Base-by-base conservation (phyloP, 2,888 invertebrate species). In the Caenorhabditis sinica region DNA sequence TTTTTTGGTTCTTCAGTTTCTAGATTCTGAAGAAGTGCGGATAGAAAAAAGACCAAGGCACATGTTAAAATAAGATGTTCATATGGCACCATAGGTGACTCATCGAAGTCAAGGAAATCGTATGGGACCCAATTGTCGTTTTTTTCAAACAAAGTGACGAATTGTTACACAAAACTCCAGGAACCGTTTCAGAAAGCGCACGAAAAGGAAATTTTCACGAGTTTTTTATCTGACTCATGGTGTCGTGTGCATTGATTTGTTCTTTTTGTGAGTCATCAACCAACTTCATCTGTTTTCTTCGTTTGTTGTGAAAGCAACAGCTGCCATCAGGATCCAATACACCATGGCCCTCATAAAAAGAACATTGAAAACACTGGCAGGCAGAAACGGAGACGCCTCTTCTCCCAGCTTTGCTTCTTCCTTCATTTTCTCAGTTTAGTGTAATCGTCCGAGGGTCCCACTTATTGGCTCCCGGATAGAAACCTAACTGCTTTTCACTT, bases 311-410 rank as follows among this genome's bases (percentile, higher is more conserved):
- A 61, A 43, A 51, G 61, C 56, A 80, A 65, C 80, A 80, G 80
- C 72, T 80, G 80, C 43, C 56, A 36, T 51, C 25, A 40, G 40
- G 51, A 72, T 51, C 53, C 40, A 72, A 68, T 66, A 76, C 75
- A 76, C 45, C 33, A 43, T n/a, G 66, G 63, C 63, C 63, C 71
- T 23, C 72, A 80, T 80, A 80, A 80, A 80, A 80, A 80, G 80
- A 80, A 80, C 80, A 80, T 71, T 61, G 79, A 63, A 79, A 79
- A 72, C 80, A 73, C 80, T 80, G 80, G 72, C 72, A 72, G 80
- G 49, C 72, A 65, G 68, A 60, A 49, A 49, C 36, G 33, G 23
- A 74, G 63, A 53, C 74, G 74, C 51, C 74, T 65, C 63, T 69
- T 51, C 60, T 23, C 13, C 53, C 36, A n/a, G n/a, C 33, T 68